phyloP scores from a whole-genome alignment of 2,888 invertebrate species.

The Euspilapteryx auroguttella region DNA sequence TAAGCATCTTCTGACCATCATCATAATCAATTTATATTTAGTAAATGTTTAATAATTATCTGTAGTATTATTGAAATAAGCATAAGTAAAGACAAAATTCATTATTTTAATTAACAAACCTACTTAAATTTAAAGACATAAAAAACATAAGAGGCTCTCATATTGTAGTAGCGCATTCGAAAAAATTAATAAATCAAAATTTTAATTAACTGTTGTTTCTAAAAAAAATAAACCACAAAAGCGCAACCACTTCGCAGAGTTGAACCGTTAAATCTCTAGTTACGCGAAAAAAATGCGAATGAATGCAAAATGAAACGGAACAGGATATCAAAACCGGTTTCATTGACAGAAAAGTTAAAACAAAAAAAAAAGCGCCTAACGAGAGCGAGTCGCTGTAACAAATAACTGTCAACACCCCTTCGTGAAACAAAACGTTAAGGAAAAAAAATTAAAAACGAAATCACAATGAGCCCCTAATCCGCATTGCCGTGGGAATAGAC shows the following conservation, averaged over 20 bases:
- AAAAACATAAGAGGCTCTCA: background rate
- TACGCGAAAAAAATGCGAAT: constrained; percentile 28
- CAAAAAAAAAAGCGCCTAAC: constrained; percentile 35
- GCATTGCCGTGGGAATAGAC: constrained; percentile 47
- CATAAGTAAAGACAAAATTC: too few relatives aligned
- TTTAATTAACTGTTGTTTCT: constrained; percentile 42
- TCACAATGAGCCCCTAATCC: constrained; percentile 51
- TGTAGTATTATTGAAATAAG: too few relatives aligned
- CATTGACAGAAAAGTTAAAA: constrained; percentile 41
- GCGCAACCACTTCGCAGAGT: constrained; percentile 29
- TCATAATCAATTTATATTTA: too few relatives aligned
- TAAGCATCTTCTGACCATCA: too few relatives aligned
- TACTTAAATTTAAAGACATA: too few relatives aligned
- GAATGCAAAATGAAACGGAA: constrained; percentile 33
- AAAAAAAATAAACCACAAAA: constrained; percentile 48
- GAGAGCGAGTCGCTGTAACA: constrained; percentile 48
- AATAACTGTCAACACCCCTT: constrained; percentile 62
- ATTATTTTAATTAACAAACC: too few relatives aligned
- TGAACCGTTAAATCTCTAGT: constrained; percentile 54
- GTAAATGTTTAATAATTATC: too few relatives aligned
- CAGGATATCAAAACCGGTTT: constrained; percentile 48
- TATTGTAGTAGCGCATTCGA: background rate
- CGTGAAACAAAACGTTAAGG: constrained; percentile 43
- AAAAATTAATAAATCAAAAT: constrained; percentile 52
- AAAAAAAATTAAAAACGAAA: constrained; percentile 48